A percentile compares a stretch with the other conserved stretches of the same genome.
phyloP scores from a whole-genome alignment of 2,888 invertebrate genomes.

The Plutella xylostella region DNA sequence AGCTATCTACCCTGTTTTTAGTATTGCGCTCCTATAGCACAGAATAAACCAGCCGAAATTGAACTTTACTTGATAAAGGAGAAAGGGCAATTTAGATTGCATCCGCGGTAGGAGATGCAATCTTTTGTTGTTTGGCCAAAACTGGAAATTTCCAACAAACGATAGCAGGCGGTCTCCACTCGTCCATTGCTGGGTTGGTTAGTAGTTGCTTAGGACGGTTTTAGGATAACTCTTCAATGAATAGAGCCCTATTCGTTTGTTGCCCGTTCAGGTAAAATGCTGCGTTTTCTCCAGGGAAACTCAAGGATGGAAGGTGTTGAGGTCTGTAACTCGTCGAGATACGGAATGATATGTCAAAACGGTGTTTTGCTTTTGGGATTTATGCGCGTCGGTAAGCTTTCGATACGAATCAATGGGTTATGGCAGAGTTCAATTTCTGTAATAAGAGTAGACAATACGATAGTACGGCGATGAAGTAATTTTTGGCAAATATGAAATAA shows the following conservation, averaged over 20 bases:
- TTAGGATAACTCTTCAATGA: neutral
- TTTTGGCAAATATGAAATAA: too few relatives aligned
- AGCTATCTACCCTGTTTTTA: slow-evolving; percentile 40
- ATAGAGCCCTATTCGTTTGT: neutral
- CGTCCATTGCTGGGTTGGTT: neutral
- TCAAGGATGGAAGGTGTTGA: slow-evolving; percentile 44
- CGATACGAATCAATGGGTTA: slow-evolving; percentile 21
- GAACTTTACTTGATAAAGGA: too few relatives aligned
- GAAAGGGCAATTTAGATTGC: too few relatives aligned
- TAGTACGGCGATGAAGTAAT: too few relatives aligned
- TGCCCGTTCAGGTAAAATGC: neutral
- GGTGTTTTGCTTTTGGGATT: slow-evolving; percentile 59
- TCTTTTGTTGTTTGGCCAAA: too few relatives aligned
- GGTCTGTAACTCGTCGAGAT: slow-evolving; percentile 40
- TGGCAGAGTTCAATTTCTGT: slow-evolving; percentile 57
- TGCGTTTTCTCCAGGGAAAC: neutral
- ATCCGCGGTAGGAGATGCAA: too few relatives aligned
- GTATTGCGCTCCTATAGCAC: neutral
- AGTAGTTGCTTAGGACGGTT: too few relatives aligned
- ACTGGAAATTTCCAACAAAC: too few relatives aligned
- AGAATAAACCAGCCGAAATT: too few relatives aligned
- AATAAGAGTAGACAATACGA: too few relatives aligned
- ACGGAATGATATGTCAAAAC: slow-evolving; percentile 67
- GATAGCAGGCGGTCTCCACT: too few relatives aligned
- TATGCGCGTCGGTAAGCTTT: slow-evolving; percentile 24